phyloP scores from a whole-genome alignment of 2,888 invertebrate genomes.

The Teleogryllus oceanicus region DNA sequence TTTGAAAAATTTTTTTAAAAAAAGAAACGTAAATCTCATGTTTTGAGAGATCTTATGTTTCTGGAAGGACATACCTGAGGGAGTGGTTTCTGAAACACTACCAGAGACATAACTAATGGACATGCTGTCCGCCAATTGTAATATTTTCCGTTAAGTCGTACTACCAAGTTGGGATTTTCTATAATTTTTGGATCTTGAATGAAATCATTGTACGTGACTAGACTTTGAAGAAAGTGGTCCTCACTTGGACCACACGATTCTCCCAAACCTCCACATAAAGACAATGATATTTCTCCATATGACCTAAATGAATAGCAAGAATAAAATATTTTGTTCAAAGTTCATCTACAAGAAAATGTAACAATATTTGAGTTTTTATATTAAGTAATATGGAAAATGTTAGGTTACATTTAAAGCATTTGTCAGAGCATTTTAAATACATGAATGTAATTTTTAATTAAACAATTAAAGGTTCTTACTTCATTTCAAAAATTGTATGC shows the following conservation, averaged over 20 bases:
- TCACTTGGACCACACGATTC: conserved; percentile 54
- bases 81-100: conserved; percentile 81
- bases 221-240: conserved; percentile 60
- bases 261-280: conserved; percentile 69
- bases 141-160: conserved; percentile 81
- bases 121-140: conserved; percentile 89
- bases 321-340: neutral
- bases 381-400: too few relatives aligned
- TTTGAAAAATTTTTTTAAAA: too few relatives aligned
- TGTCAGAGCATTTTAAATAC: neutral
- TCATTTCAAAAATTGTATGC: conserved; percentile 45
- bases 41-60: neutral
- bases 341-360: neutral
- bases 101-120: conserved; percentile 81
- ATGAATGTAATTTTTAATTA: neutral
- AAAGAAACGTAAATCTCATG: too few relatives aligned
- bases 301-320: conserved; percentile 44
- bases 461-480: conserved; percentile 38
- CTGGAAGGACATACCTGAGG: conserved; percentile 59
- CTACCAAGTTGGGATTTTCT: conserved; percentile 76
- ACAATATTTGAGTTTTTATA: too few relatives aligned
- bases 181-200: conserved; percentile 66
- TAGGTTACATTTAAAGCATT: neutral
- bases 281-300: conserved; percentile 65
- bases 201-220: conserved; percentile 60